Base-by-base conservation (phyloP, 2,113 vertebrate genomes). In the Glaucomys volans region DNA sequence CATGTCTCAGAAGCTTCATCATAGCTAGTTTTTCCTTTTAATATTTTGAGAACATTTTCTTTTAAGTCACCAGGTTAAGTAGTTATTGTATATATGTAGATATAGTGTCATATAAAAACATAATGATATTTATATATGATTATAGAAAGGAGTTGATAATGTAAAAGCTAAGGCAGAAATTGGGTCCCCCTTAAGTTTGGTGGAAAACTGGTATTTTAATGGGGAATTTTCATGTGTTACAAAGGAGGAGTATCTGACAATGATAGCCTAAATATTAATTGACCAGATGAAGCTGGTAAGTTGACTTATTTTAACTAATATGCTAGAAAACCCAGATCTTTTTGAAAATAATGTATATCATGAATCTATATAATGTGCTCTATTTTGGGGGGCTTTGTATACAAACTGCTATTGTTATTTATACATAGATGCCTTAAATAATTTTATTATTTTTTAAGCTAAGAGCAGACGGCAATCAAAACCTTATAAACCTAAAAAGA, bases 401-500 rank as follows among this genome's bases (percentile, higher is more conserved):
- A 79, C 1, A 93, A 91, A 77, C 10, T 0, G 8, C 80, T 87
- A 35, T 59, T 92, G 62, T 76, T 91, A n/a, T 16, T 97, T 97
- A 64, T 71, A 8, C 42, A 87, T 57, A 86, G 40, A 90, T 35
- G 76, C 32, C 81, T 77, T 90, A 81, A 74, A 76, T 98, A 50
- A 88, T 95, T 93, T 96, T 52, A 35, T 90, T 95, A 75, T 89
- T 69, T 95, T 92, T 97, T 66, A 97, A 99, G 99, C 99, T 96
- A 99, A 99, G 98, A 99, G 99, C 98, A 99, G 99, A 93, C 98
- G 99, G 83, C 99, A 99, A 72, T 99, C 99, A 95, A 99, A 99
- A 98, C 99, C 99, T 1, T 99, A 99, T 98, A 99, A 99, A 96
- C 99, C 99, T 90, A 99, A 99, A 99, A 99, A 99, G 98, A 99